A percentile compares a stretch with the other conserved stretches of the same genome.
Conservation (phyloP, 2,113 vertebrate species). For the Malurus elegans region DNA sequence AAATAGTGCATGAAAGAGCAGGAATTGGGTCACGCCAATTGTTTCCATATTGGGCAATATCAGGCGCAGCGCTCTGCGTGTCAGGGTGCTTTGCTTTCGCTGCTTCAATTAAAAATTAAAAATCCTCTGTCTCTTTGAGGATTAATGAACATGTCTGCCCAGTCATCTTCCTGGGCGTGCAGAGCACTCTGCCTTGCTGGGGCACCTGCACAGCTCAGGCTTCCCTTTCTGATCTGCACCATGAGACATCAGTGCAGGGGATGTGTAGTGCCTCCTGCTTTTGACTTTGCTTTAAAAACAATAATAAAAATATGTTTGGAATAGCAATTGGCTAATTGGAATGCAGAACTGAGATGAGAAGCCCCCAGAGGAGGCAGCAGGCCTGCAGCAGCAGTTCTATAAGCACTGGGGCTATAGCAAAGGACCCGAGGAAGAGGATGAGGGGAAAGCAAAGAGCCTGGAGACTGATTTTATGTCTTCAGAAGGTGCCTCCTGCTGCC, state of each 20-base stretch:
- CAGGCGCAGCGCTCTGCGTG: not conserved
- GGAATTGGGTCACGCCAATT: conserved; percentile 59
- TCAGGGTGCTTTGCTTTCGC: not conserved
- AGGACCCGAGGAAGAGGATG: not conserved
- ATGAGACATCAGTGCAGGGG: not conserved
- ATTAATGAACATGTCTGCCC: not conserved
- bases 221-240: not conserved
- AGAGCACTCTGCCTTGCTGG: not conserved
- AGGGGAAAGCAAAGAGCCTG: not conserved
- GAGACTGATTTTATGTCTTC: not conserved
- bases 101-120: conserved; percentile 37
- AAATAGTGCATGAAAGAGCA: conserved; percentile 72
- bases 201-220: not conserved
- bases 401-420: not conserved
- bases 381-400: not conserved
- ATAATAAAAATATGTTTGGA: not conserved
- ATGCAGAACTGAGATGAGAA: not conserved
- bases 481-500: not conserved
- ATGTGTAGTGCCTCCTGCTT: not conserved
- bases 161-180: not conserved
- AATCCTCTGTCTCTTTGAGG: not conserved
- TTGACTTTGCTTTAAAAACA: not conserved
- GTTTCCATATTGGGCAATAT: conserved; percentile 57
- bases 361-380: not conserved
- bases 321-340: not conserved